Base-by-base conservation (phyloP, 2,888 invertebrate genomes). In the Pammene aurita region DNA sequence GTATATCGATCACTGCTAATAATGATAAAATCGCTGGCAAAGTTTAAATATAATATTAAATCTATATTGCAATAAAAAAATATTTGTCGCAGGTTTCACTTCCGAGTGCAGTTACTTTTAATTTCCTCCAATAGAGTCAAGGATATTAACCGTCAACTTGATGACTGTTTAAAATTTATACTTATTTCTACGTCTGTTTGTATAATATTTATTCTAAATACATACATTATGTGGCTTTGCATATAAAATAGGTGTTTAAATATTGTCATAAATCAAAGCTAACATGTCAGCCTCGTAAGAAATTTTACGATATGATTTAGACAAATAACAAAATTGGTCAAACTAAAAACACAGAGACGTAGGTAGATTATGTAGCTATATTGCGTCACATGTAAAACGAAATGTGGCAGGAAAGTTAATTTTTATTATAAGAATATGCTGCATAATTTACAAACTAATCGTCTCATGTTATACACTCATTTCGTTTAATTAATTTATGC, bases 161-260 rank as follows among this genome's bases (percentile, higher is more conserved):
- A 67, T 63, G n/a, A 13, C 4, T 50, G 52, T 60, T 52, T 9
- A 9, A 38, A 16, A 10, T 48, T 16, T 18, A 48, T 18, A 18
- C 18, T 50, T 50, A 57, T 67, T 56, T 57, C 58, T 58, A 64
- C 57, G 64, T 68, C 50, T 68, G 16, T 63, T 68, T 64, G 26
- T 68, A 50, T n/a, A n/a, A n/a, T 64, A 63, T 16, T 6, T 50
- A 26, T 38, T 58, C 58, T 42, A 58, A 58, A 68, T 68, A 54
- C 68, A 64, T 68, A 64, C 35, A 68, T 68, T 64, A 68, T 14
- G 46, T 13, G 42, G 18, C 16, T 64, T 68, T 52, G 48, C 63
- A 68, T 64, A 54, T 52, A 67, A 56, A 64, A 42, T 58, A 35
- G 34, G 18, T 13, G 14, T 13, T 34, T 34, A 57, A 38, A 11